Base-by-base conservation (phyloP, 2,797 vertebrate genomes). In the Corythornis leucogaster region DNA sequence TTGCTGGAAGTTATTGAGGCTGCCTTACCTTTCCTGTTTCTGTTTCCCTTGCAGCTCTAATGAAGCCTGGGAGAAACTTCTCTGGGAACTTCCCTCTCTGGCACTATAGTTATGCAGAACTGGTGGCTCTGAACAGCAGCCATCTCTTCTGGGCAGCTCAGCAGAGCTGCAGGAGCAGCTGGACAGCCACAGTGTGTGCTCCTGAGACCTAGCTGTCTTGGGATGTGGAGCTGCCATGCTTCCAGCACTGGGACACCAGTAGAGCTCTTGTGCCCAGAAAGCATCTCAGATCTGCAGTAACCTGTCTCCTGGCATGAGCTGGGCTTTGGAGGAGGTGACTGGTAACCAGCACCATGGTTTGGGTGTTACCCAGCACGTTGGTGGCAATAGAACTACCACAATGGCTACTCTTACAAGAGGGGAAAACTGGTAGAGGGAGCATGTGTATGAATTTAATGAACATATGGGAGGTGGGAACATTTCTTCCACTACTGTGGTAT, bases 171-270 rank as follows among this genome's bases (percentile, higher is more conserved):
- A 3, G 33, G 46, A 80, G 59, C 76, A 33, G 55, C 1, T 12
- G 28, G 11, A 9, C 8, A 6, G 26, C 16, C 15, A 2, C 0
- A 0, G 7, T 11, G 6, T 0, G 4, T 21, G 31, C 59, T 69
- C 61, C 35, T 2, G 1, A 31, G 42, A 25, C 26, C 21, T 5
- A 0, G 2, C 59, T 68, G 61, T 38, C 7, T 15, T 4, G 19
- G n/a, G n/a, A 9, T 0, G 0, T 0, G 13, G 70, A 38, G 51
- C n/a, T 12, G 57, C 40, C 5, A 5, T 15, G 57, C 50, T 54
- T 11, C 50, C 70, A 79, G 75, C 24, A 1, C 43, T 2, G 45
- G 4, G 55, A 12, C 2, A 7, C 30, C 4, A 3, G 62, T 71
- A 50, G 51, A 54, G 73, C 81, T 17, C 1, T 63, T 42, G 26